Percentiles rank a stretch among this genome's conserved stretches.
Evolutionary conservation across 2,113 vertebrate species (phyloP).

Genomic region (Scophthalmus maximus): DNA sequence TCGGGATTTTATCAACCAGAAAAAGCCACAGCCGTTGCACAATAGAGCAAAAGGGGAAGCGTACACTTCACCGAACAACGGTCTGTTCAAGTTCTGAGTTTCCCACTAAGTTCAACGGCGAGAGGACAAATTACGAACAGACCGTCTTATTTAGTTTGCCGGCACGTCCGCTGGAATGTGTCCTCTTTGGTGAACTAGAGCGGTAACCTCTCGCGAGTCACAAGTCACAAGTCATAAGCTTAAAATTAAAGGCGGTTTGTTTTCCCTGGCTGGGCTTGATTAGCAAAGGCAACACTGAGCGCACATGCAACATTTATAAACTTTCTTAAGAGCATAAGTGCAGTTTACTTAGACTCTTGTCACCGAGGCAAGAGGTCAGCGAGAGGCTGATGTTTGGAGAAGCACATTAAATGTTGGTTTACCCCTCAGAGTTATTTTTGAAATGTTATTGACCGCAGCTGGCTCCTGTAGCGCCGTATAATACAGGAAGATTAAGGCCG

Average conservation of each 20-base stretch:
- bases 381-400: constrained; percentile 80
- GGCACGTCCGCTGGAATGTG: constrained; percentile 63
- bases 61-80: not conserved
- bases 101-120: constrained; percentile 20
- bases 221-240: constrained; percentile 74
- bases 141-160: constrained; percentile 46
- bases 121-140: constrained; percentile 66
- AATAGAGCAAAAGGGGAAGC: no score
- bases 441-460: constrained; percentile 84
- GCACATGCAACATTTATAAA: constrained; percentile 80
- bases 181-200: constrained; percentile 70
- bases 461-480: constrained; percentile 66
- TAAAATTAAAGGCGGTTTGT: constrained; percentile 82
- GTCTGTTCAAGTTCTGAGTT: not conserved
- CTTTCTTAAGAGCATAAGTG: constrained; percentile 79
- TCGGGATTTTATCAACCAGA: no score
- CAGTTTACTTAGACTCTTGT: constrained; percentile 82
- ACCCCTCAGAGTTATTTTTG: constrained; percentile 83
- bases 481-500: constrained; percentile 61
- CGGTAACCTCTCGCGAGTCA: constrained; percentile 73
- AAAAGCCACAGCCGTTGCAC: no score
- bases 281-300: constrained; percentile 80
- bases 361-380: constrained; percentile 80
- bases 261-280: constrained; percentile 84
- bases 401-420: constrained; percentile 84